phyloP scores from a whole-genome alignment of 2,113 vertebrate genomes.

The Callaeas wilsoni region DNA sequence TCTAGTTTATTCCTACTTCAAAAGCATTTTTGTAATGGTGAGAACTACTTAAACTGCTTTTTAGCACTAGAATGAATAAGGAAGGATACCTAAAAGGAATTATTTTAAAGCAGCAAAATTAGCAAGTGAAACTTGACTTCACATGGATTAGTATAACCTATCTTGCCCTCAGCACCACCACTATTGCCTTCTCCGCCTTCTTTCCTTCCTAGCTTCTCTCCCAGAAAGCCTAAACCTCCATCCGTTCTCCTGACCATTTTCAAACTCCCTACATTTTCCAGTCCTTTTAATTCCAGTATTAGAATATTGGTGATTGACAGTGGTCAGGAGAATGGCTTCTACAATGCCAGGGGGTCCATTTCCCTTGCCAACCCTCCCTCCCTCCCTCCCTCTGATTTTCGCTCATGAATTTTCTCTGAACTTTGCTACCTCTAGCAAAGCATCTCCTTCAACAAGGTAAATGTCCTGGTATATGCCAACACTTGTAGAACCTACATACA shows the following conservation, averaged over 20 bases:
- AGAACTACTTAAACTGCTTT: neutral
- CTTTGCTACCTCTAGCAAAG: neutral
- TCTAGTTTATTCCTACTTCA: neutral
- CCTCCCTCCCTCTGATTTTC: neutral
- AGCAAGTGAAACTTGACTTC: neutral
- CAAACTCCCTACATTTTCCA: neutral
- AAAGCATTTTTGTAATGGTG: neutral
- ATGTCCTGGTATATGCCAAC: neutral
- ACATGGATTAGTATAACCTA: neutral
- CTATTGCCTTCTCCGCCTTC: neutral
- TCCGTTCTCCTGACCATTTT: neutral
- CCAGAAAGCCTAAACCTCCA: neutral
- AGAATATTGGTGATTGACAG: neutral
- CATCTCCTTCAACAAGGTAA: neutral
- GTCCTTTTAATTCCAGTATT: neutral
- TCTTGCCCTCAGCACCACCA: neutral
- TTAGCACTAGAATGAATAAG: neutral
- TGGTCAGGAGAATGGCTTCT: neutral
- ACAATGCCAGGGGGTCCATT: neutral
- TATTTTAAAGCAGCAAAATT: neutral
- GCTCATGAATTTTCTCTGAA: neutral
- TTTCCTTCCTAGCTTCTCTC: neutral
- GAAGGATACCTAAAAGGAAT: neutral
- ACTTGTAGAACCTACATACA: fast-evolving
- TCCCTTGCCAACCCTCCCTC: neutral